Base-by-base conservation (phyloP, 2,888 invertebrate genomes). In the Drosophila fungiperda region DNA sequence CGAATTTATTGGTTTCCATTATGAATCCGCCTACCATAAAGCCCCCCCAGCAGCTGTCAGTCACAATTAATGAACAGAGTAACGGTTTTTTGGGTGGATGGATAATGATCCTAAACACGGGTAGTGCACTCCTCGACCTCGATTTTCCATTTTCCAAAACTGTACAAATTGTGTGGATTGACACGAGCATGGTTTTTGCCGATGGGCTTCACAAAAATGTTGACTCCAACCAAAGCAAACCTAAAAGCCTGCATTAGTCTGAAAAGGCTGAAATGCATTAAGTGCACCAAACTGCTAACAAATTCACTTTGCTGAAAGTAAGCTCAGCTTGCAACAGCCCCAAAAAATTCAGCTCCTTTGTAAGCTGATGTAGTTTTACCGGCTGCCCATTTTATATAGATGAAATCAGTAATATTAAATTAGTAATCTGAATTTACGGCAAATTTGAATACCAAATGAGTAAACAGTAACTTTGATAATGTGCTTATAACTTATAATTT, bases 1-100 rank as follows among this genome's bases (percentile, higher is more conserved):
- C 59, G 71, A 71, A 73, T 76, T 87, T 83, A 84, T 85, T 73
- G 82, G 62, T 55, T 69, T 73, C 70, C 71, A 87, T 84, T 78
- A 82, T 68, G 68, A 35, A 52, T 29, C n/a, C 29, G 36, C 42
- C 29, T 32, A 17, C 50, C 48, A 50, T 26, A 73, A 70, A 67
- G 79, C 73, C 68, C 11, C n/a, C 68, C 9, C 68, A 66, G 38
- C n/a, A 26, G 50, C 68, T 67, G 61, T 67, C 59, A 67, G 65
- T 64, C 78, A 68, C 76, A 84, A 75, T 87, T 83, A 78, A 80
- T 78, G 78, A 82, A 82, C 75, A 65, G 36, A 63, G 61, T 64
- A 71, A 26, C 62, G 63, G 54, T 45, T 52, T 50, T 65, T 48
- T 11, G 32, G 40, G 2, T 57, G 40, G 36, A 9, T 38, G 20